These are phyloP conservation scores for Sceloporus tristichus DNA, from an alignment of 2,113 vertebrate genomes.

Conservation along the genomic window DNA sequence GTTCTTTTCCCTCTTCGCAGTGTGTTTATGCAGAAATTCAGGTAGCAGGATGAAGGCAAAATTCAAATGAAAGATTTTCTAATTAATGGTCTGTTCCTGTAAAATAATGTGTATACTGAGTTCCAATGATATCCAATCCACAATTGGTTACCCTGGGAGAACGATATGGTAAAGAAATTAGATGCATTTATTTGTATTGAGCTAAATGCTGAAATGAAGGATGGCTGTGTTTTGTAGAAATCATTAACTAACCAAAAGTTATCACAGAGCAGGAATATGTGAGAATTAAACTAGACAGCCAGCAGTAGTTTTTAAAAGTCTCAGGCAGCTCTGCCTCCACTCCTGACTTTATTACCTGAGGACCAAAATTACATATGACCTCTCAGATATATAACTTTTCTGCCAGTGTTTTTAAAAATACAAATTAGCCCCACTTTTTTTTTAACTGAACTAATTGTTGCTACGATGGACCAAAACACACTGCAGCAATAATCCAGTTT, in stretches of 20 bases:
- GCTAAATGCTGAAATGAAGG: accelerated
- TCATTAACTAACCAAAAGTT: conserved; percentile 20
- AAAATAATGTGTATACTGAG: conserved; percentile 52
- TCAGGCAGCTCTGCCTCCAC: neutral
- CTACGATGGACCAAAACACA: too few relatives aligned
- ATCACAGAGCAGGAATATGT: neutral
- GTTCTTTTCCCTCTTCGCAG: neutral
- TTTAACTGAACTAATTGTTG: neutral
- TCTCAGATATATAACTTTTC: too few relatives aligned
- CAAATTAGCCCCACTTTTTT: too few relatives aligned
- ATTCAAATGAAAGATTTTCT: conserved; percentile 49
- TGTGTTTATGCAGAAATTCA: conserved; percentile 26
- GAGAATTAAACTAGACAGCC: neutral
- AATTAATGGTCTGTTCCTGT: conserved; percentile 50
- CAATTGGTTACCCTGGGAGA: conserved; percentile 35
- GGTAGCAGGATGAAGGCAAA: neutral
- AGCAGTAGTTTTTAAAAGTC: neutral
- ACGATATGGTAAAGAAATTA: conserved; percentile 50
- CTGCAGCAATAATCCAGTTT: too few relatives aligned
- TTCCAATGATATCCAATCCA: conserved; percentile 33
- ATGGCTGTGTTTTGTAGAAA: neutral
- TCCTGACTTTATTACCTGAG: neutral
- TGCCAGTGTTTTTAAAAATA: too few relatives aligned
- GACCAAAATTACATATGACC: too few relatives aligned
- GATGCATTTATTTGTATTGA: conserved; percentile 24